These are phyloP conservation scores for Meiosimyza decipiens DNA, from an alignment of 2,888 invertebrate genomes.

Conservation along the genomic window DNA sequence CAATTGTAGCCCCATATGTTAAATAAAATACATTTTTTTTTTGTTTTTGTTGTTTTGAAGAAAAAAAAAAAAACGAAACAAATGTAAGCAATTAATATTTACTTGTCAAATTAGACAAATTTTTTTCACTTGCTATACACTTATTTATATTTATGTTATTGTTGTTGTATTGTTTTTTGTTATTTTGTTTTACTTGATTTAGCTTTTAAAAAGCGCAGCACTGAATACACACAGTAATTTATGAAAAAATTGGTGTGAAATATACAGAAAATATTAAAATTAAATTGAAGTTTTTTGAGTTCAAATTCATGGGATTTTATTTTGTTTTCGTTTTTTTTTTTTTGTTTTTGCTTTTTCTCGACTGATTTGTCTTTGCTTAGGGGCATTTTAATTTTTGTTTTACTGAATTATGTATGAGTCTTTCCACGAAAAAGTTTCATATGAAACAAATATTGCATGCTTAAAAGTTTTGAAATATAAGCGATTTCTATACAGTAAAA, in stretches of 20 bases:
- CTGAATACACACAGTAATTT: no score
- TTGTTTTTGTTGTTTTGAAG: no score
- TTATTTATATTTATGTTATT: not conserved
- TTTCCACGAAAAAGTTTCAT: no score
- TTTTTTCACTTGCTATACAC: conserved; percentile 12
- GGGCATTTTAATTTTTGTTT: no score
- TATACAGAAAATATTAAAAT: not conserved
- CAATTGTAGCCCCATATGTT: no score
- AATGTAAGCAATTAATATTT: conserved; percentile 29
- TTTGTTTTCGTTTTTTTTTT: conserved; percentile 24
- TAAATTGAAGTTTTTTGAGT: conserved; percentile 8
- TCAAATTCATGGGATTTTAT: conserved; percentile 26
- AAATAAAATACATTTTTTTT: no score
- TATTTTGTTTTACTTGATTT: conserved; percentile 34
- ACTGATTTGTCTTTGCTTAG: no score
- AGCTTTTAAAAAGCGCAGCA: conserved; percentile 20
- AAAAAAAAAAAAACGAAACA: not conserved
- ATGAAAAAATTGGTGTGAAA: no score
- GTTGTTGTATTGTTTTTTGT: conserved; percentile 17
- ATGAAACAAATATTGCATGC: no score
- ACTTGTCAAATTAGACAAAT: conserved; percentile 32
- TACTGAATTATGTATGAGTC: no score
- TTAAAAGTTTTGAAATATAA: no score
- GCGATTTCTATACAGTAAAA: no score
- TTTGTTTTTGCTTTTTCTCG: not conserved